Base-by-base conservation (phyloP, 2,797 vertebrate species). In the Denticeps clupeoides region DNA sequence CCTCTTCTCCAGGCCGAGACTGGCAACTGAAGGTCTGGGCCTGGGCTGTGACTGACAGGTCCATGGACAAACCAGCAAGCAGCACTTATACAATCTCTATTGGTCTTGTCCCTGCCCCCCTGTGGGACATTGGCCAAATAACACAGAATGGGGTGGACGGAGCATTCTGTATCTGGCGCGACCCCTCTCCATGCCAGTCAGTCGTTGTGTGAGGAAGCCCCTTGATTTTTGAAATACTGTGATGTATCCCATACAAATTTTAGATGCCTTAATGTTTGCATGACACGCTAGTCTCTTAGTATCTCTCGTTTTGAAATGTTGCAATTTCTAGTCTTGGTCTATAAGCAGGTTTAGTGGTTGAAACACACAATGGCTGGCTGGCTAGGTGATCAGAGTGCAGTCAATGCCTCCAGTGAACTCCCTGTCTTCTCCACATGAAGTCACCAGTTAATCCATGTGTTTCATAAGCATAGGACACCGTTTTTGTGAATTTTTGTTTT, bases 261-360 rank as follows among this genome's bases (percentile, higher is more conserved):
- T 93, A 95, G 92, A 98, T 97, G 94, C 93, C 93, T 98, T 97
- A 97, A 94, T 92, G 91, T 93, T 91, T 95, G 92, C 94, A 97
- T 97, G 93, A 94, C 89, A 91, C 86, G 82, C 84, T 88, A 88
- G 85, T 88, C 86, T 71, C 72, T 74, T 89, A 83, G 89, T 78
- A 71, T 77, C 73, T 56, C 31, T 77, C 22, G 25, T 66, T 64
- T 59, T 64, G 62, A 62, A 65, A 65, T 87, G 88, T 73, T 63
- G 71, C 58, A 83, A 85, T 83, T 84, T 82, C 84, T 86, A 78
- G 84, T 86, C 81, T 85, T 83, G 76, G 82, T 82, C 87, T 83
- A 80, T 75, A 55, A 58, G 52, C 64, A 44, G 48, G 56, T 58
- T 62, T 73, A 65, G 72, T 64, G 72, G 68, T 69, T 66, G 82